Base-by-base conservation (phyloP, 2,888 invertebrate genomes). In the Pseudoips prasinana region DNA sequence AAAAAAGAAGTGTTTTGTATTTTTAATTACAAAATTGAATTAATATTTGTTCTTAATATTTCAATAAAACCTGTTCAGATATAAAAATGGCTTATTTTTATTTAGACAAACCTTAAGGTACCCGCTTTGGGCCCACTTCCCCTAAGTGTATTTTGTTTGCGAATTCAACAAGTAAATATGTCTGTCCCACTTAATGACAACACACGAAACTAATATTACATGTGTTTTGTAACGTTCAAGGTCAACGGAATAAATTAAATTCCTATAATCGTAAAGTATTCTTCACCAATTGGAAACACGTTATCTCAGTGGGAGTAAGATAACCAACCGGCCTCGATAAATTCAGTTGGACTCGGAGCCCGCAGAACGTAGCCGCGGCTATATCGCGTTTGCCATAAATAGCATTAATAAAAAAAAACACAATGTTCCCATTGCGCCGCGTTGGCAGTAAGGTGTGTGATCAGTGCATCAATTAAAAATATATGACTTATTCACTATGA, bases 401-500 rank as follows among this genome's bases (percentile, higher is more conserved):
- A 55, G 51, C 47, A 58, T 64, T 64, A 68, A 61, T 42, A 58
- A 56, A 34, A 50, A 55, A 63, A 27, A 32, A 33, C 32, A 50
- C 31, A 40, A 88, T 88, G 89, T 72, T 80, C 58, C 83, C 87
- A 52, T 61, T 88, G 47, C 83, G 88, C 43, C 87, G 87, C 47
- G 65, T 81, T 67, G 77, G 82, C 71, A 82, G 58, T 48, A 88
- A 88, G 87, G 89, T 89, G 79, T 64, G 78, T 62, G 50, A 40
- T 45, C 34, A 37, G 58, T 59, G 55, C 39, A 42, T 53, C 39
- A 35, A 47, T 46, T 34, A 45, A 46, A 44, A 55, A 46, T 36
- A 45, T 25, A 45, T 25, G 4, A n/a, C 22, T 24, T 5, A 7
- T 23, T 24, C 7, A 32, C 25, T 31, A 29, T 30, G 29, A 23